phyloP scores from a whole-genome alignment of 2,113 vertebrate species.

The Speoplatyrhinus poulsoni region DNA sequence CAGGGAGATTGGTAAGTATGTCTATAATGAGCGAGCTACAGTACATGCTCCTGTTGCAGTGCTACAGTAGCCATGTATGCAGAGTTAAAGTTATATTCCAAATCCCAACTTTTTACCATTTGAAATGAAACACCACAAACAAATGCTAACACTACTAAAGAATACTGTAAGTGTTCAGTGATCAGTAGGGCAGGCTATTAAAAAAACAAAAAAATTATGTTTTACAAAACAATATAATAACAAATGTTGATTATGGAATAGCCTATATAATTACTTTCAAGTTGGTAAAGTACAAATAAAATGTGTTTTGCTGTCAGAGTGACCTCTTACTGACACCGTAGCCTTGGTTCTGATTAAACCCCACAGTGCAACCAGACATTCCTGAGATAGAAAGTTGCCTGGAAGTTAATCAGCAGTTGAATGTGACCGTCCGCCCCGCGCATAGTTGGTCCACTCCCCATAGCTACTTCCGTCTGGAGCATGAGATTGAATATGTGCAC shows the following conservation, averaged over 20 bases:
- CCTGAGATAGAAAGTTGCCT: constrained; percentile 45
- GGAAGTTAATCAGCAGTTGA: constrained; percentile 23
- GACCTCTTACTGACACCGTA: background rate
- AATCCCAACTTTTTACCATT: too few species aligned
- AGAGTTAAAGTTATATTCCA: too few species aligned
- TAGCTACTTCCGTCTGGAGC: constrained; percentile 76
- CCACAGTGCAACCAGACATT: constrained; percentile 64
- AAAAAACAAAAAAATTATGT: too few species aligned
- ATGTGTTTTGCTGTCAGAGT: too few species aligned
- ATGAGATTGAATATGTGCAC: constrained; percentile 67
- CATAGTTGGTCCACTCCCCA: constrained; percentile 70
- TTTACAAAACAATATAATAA: too few species aligned
- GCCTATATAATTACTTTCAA: too few species aligned
- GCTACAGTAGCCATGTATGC: too few species aligned
- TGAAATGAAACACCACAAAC: too few species aligned
- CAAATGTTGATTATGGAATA: background rate
- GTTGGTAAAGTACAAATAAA: too few species aligned
- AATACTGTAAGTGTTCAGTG: too few species aligned
- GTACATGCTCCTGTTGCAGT: background rate
- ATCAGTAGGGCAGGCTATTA: too few species aligned
- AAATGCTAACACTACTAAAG: too few species aligned
- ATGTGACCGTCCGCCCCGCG: constrained; percentile 61
- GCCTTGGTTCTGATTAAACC: background rate
- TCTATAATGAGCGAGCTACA: background rate
- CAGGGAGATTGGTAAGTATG: constrained; percentile 72